phyloP scores from a whole-genome alignment of 2,113 vertebrate genomes.

The Mohoua ochrocephala region DNA sequence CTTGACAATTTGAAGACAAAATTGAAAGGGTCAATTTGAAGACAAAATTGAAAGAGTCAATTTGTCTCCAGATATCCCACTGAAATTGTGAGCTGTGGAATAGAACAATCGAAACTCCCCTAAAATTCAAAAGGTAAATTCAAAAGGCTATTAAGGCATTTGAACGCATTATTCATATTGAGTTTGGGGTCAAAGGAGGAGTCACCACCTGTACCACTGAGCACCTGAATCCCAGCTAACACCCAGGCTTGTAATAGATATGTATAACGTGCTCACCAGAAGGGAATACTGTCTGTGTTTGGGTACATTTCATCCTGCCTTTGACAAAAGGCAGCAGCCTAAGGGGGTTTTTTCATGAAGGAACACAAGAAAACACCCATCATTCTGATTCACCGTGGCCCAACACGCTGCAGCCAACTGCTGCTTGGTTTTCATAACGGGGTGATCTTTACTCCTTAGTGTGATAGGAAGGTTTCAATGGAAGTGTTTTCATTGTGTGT shows the following conservation, averaged over 20 bases:
- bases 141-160: not conserved
- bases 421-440: not conserved
- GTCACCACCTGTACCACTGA: not conserved
- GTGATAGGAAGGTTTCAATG: not conserved
- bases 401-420: not conserved
- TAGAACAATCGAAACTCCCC: not conserved
- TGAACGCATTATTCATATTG: not conserved
- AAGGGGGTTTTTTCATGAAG: not conserved
- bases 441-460: not conserved
- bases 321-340: not conserved
- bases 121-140: not conserved
- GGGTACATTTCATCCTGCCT: not conserved
- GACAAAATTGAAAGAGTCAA: accelerated
- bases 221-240: not conserved
- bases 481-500: not conserved
- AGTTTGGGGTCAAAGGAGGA: not conserved
- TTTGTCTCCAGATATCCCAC: not conserved
- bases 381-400: not conserved
- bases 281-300: not conserved
- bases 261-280: accelerated
- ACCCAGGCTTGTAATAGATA: not conserved
- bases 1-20: not conserved
- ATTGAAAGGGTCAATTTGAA: accelerated
- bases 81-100: accelerated
- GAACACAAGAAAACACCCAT: not conserved